A percentile compares a stretch with the other conserved stretches of the same genome.
phyloP scores from a whole-genome alignment of 1,140 invertebrate species.

The Andricus grossulariae region DNA sequence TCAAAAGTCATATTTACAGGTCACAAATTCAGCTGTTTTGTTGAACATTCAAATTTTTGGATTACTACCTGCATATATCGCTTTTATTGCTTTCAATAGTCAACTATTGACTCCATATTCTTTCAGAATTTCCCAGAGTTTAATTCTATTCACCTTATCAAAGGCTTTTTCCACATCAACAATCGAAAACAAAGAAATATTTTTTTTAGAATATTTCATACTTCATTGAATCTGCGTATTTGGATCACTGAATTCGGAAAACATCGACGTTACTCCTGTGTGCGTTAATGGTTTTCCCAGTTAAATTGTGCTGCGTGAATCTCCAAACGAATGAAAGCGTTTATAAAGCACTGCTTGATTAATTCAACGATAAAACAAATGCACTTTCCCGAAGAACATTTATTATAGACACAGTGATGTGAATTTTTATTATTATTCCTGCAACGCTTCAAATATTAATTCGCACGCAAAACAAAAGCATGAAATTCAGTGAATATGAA shows the following conservation, averaged over 20 bases:
- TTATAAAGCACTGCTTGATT: constrained; percentile 1
- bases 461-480: no score
- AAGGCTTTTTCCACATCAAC: neutral
- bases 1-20: no score
- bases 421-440: neutral
- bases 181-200: neutral
- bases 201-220: neutral
- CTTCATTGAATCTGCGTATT: constrained; percentile 8
- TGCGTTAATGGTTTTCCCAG: constrained; percentile 9
- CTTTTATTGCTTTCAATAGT: no score
- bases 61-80: no score
- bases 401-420: neutral
- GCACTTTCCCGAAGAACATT: neutral
- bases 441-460: no score
- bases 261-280: neutral
- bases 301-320: constrained; percentile 10
- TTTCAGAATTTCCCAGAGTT: no score
- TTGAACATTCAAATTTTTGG: no score
- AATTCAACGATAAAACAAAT: constrained; percentile 9
- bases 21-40: no score
- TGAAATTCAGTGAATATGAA: no score
- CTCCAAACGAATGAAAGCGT: neutral
- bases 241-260: constrained; percentile 8
- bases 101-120: no score
- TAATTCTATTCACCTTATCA: no score